Conservation (phyloP, 2,797 vertebrate genomes). For the Galagoides demidoff region DNA sequence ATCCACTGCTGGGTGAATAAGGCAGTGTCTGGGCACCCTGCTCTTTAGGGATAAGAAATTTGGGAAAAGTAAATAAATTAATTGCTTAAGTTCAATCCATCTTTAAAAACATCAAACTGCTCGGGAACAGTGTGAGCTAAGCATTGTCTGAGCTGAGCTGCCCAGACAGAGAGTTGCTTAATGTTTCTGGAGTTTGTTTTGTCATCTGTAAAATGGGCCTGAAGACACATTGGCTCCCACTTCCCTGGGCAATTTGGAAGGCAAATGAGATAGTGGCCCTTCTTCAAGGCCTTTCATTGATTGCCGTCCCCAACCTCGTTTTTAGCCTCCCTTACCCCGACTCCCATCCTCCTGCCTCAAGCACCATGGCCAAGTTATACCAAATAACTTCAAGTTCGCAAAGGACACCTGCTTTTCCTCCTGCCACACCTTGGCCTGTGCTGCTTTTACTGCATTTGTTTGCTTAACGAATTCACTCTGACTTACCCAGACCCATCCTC, state of each 20-base stretch:
- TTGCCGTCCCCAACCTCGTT: not conserved
- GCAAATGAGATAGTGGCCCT: not conserved
- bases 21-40: not conserved
- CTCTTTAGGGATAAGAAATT: not conserved
- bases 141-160: not conserved
- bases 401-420: not conserved
- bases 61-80: not conserved
- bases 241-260: not conserved
- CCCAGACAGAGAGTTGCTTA: not conserved
- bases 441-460: not conserved
- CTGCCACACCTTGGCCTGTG: accelerated
- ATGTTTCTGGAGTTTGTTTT: not conserved
- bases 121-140: not conserved
- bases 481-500: not conserved
- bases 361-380: not conserved
- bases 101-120: not conserved
- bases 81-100: not conserved
- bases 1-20: not conserved
- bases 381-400: not conserved
- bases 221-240: not conserved
- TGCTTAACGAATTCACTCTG: not conserved
- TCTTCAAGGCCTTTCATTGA: accelerated
- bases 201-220: not conserved
- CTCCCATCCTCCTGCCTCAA: not conserved
- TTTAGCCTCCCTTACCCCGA: accelerated